Conservation (phyloP, 2,888 invertebrate genomes). For the Idaea dimidiata region DNA sequence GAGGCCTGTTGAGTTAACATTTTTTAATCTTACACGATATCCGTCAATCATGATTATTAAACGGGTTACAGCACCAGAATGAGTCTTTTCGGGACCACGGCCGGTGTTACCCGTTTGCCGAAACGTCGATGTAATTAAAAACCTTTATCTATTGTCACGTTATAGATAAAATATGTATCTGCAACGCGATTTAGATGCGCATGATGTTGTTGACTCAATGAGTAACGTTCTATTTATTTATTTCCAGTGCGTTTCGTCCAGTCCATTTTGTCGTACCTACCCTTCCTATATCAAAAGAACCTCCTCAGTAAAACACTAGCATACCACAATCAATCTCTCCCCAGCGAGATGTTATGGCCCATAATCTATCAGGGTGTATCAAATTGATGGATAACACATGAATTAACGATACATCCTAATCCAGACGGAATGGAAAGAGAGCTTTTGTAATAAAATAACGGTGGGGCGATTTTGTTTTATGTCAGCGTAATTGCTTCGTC, state of each 20-base stretch:
- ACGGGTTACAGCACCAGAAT: too few relatives aligned
- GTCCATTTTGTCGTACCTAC: background rate
- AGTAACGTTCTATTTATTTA: too few relatives aligned
- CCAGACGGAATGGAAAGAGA: background rate
- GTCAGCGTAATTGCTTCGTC: background rate
- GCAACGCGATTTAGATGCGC: too few relatives aligned
- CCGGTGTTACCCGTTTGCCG: too few relatives aligned
- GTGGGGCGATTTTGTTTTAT: background rate
- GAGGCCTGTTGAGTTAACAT: too few relatives aligned
- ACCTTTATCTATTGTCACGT: too few relatives aligned
- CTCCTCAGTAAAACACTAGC: background rate
- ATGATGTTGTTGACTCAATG: too few relatives aligned
- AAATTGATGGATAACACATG: slow-evolving; percentile 1
- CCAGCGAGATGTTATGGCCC: slow-evolving; percentile 1
- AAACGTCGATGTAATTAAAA: too few relatives aligned
- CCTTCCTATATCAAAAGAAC: background rate
- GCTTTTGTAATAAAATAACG: background rate
- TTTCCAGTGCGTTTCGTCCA: background rate
- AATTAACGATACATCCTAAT: background rate
- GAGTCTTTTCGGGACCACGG: too few relatives aligned
- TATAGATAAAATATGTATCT: too few relatives aligned
- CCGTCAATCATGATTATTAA: too few relatives aligned
- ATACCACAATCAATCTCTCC: background rate
- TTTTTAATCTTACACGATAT: too few relatives aligned
- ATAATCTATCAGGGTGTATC: slow-evolving; percentile 1